A percentile compares a stretch with the other conserved stretches of the same genome.
Conservation (phyloP, 2,113 vertebrate genomes). For the Hydropotes inermis region DNA sequence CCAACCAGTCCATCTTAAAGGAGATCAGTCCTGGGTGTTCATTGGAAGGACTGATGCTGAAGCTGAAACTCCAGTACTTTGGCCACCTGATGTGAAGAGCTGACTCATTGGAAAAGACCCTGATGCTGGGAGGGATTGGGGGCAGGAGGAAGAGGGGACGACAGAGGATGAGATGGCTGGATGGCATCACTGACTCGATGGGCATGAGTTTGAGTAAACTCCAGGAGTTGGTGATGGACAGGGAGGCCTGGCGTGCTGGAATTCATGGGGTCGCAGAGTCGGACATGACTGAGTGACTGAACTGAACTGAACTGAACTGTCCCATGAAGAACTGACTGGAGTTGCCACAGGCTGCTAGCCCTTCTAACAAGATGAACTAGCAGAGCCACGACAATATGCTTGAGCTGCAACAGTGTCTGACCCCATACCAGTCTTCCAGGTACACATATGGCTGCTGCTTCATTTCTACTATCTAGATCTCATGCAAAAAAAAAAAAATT, state of each 20-base stretch:
- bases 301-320: not conserved
- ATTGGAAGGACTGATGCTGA: too few species aligned
- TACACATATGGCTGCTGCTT: not conserved
- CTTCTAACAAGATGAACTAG: not conserved
- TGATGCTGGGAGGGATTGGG: too few species aligned
- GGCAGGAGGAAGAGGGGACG: too few species aligned
- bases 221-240: too few species aligned
- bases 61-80: too few species aligned
- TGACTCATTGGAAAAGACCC: too few species aligned
- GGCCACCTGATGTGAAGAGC: accelerated
- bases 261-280: not conserved
- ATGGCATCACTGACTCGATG: too few species aligned
- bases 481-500: not conserved
- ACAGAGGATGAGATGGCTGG: too few species aligned
- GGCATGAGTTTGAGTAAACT: too few species aligned
- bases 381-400: not conserved
- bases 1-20: too few species aligned
- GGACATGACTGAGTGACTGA: accelerated
- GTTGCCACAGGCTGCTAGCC: not conserved
- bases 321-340: not conserved
- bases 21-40: too few species aligned
- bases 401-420: not conserved
- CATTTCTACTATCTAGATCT: not conserved
- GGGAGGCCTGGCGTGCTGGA: not conserved
- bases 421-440: not conserved